These are phyloP conservation scores for Brenthis hecate DNA, from an alignment of 2,888 invertebrate species.

Conservation along the genomic window DNA sequence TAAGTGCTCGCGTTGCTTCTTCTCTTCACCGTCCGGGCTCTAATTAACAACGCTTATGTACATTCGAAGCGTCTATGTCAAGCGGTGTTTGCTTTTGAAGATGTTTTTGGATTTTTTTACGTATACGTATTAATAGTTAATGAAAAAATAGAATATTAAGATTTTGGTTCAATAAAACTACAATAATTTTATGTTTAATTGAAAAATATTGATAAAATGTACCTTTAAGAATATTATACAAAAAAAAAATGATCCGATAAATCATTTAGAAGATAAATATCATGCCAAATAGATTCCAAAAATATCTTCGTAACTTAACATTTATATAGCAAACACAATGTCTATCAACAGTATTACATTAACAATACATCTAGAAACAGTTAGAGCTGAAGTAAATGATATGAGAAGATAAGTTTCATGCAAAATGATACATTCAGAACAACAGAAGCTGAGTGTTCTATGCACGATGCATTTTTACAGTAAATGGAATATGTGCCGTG, in stretches of 20 bases:
- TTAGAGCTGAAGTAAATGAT: background rate
- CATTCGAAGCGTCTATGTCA: conserved; percentile 71
- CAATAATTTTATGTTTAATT: too few species aligned
- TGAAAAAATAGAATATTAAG: too few species aligned
- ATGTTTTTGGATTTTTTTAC: conserved; percentile 2
- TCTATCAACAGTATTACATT: conserved; percentile 34
- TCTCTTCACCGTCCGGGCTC: conserved; percentile 91
- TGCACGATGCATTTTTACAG: conserved; percentile 46
- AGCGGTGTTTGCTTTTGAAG: conserved; percentile 50
- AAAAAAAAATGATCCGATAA: too few species aligned
- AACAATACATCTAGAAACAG: conserved; percentile 14
- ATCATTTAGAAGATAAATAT: too few species aligned
- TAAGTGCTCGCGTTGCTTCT: conserved; percentile 93
- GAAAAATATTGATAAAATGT: too few species aligned
- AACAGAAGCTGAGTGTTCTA: conserved; percentile 63
- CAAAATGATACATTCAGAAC: conserved; percentile 41
- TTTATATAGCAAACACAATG: conserved; percentile 36
- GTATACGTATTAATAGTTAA: background rate
- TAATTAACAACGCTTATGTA: conserved; percentile 74
- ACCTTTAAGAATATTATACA: too few species aligned
- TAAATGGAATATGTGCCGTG: background rate
- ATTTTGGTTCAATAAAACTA: too few species aligned
- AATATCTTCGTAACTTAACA: conserved; percentile 1
- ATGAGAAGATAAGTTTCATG: conserved; percentile 34
- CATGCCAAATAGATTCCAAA: background rate